Percentiles rank a stretch among this genome's conserved stretches.
Evolutionary conservation across 1,140 invertebrate genomes (phyloP).

Genomic region (Bombus confusus): DNA sequence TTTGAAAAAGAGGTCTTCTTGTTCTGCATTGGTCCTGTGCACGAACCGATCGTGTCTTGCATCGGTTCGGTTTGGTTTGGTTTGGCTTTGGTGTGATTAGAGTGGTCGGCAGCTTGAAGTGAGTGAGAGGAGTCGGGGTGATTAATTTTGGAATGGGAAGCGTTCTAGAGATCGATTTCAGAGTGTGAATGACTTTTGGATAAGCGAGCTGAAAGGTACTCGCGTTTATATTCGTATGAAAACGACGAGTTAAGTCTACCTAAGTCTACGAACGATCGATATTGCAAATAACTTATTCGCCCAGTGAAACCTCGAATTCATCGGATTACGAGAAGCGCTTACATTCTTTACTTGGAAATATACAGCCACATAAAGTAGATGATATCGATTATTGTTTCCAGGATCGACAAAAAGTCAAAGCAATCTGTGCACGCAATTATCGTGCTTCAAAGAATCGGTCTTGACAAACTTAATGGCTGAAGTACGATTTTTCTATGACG

Average conservation of each 20-base stretch:
- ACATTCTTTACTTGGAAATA: neutral
- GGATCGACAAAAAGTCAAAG: too few relatives aligned
- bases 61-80: neutral
- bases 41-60: neutral
- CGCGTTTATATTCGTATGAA: too few relatives aligned
- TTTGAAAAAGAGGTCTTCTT: conserved; percentile 2
- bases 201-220: neutral
- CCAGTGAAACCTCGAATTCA: conserved; percentile 10
- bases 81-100: neutral
- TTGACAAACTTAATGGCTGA: conserved; percentile 3
- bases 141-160: neutral
- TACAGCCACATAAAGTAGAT: too few relatives aligned
- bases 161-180: neutral
- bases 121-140: too few relatives aligned
- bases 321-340: neutral
- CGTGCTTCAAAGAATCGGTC: conserved; percentile 41
- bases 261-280: too few relatives aligned
- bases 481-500: conserved; percentile 9
- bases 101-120: neutral
- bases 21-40: too few relatives aligned
- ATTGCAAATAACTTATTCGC: too few relatives aligned
- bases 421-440: too few relatives aligned
- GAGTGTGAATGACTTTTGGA: neutral
- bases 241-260: too few relatives aligned
- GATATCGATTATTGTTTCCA: too few relatives aligned